phyloP scores from a whole-genome alignment of 2,888 invertebrate genomes.

The Drosophila aldrichi region DNA sequence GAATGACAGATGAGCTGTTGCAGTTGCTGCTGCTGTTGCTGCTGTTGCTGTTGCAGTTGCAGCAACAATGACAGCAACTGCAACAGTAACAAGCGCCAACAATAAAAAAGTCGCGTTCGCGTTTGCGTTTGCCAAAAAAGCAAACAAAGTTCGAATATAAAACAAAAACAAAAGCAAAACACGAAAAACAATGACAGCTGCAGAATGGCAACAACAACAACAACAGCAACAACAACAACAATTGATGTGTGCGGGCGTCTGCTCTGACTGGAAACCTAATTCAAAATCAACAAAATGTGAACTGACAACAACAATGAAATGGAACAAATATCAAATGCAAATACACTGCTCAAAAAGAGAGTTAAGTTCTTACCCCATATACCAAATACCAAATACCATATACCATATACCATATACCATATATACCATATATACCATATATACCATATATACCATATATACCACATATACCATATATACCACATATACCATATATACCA shows the following conservation, averaged over 20 bases:
- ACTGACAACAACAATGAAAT: conserved; percentile 45
- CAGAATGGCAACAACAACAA: conserved; percentile 45
- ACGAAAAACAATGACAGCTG: conserved; percentile 62
- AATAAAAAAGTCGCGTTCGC: conserved; percentile 80
- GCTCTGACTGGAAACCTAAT: conserved; percentile 65
- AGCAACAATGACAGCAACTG: conserved; percentile 20
- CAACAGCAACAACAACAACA: no score
- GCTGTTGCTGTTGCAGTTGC: conserved; percentile 36
- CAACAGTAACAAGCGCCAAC: conserved; percentile 59
- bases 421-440: conserved; percentile 1
- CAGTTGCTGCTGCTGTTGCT: conserved; percentile 39
- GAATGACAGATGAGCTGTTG: conserved; percentile 77
- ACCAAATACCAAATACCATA: conserved; percentile 1
- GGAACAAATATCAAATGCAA: conserved; percentile 27
- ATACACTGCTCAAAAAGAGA: conserved; percentile 33
- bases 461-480: no score
- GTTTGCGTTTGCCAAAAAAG: conserved; percentile 53
- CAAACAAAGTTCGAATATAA: conserved; percentile 10
- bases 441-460: no score
- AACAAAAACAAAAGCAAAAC: no score
- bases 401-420: conserved; percentile 1
- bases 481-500: no score
- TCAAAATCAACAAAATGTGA: conserved; percentile 71
- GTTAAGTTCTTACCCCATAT: neutral
- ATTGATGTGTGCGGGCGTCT: conserved; percentile 40